Evolutionary conservation across 2,113 vertebrate genomes (phyloP), one percentile per base, ranked within the genome.

Genomic region (Eulacestoma nigropectus): DNA sequence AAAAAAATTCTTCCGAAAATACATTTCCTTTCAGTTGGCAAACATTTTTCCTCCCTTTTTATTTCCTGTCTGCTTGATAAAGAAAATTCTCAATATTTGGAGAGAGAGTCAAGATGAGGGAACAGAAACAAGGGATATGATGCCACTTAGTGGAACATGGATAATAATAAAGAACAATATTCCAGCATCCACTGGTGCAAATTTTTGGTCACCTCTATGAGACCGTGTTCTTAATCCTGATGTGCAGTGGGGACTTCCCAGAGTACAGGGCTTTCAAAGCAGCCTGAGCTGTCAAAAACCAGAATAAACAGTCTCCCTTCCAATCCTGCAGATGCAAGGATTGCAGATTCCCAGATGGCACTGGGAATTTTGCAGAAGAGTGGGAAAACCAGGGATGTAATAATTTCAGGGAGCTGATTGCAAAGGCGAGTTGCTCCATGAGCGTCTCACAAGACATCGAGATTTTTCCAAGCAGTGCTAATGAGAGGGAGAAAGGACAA

Each of bases 101-200:
- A 87, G 27, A 27, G 35, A 14, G 57, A 69, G 30, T 59, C 59
- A 32, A 84, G 70, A 80, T 19, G 87, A 91, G 42, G 23, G 39
- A 95, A n/a, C 53, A 95, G 95, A 96, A 96, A 95, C 53, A 94
- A 91, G 91, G 94, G 95, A 96, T 87, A 86, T 75, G 84, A 96
- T 96, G 95, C 93, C 95, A 95, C 96, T 97, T 94, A 97, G 95
- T 94, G 95, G 95, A 95, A 94, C 85, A 84, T 4, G 56, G 76
- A 72, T 74, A 77, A 96, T 90, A 93, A 92, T 15, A 68, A 82
- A 49, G 30, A 69, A 27, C 25, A 75, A 27, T 21, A 68, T 49
- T 75, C 29, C 42, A 44, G 5, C 44, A 29, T 7, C 35, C 3
- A 0, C 3, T 3, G 6, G 56, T 85, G 33, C 39, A 67, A 18